Evolutionary conservation across 2,888 invertebrate species (phyloP), one percentile per base, ranked within the genome.

Genomic region (Portevinia maculata): DNA sequence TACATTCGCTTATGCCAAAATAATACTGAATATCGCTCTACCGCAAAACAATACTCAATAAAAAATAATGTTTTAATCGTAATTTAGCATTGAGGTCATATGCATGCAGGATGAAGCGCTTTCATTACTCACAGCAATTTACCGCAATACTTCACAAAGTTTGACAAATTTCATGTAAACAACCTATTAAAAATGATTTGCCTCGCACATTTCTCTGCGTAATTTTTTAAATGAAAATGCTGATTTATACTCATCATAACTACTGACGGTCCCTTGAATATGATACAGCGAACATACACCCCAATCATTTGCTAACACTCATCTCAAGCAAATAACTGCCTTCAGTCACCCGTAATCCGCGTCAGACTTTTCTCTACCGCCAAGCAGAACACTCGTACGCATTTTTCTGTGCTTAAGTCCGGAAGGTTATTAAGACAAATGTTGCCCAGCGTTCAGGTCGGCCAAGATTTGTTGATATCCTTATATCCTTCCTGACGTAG

Each of bases 401-500:
- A 62, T 17, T 74, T 70, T 65, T 52, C 32, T 44, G 41, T 21
- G 8, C 39, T 17, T 57, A 50, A 24, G 46, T 37, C 46, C 48
- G 64, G 48, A 71, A 65, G 52, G 59, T 53, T 76, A 65, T 81
- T 59, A 71, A 71, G 59, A 71, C 60, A 60, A 76, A 76, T 57
- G 41, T 52, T 70, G 57, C n/a, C 48, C 62, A 57, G 46, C 24
- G 24, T 24, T 24, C 24, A 24, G 24, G 5, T 48, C 28, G 32
- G 50, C 41, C 32, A 32, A 32, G 57, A 79, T 75, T 75, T 75
- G 37, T 34, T 76, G 41, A 76, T 46, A 64, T 81, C 67, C 57
- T 69, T 64, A 34, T 75, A 57, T 50, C 37, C 17, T 32, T 69
- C 44, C 55, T 79, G 70, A 15, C 44, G 9, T 28, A 39, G 46